phyloP scores from a whole-genome alignment of 2,113 vertebrate genomes.

The Tauraco erythrolophus region DNA sequence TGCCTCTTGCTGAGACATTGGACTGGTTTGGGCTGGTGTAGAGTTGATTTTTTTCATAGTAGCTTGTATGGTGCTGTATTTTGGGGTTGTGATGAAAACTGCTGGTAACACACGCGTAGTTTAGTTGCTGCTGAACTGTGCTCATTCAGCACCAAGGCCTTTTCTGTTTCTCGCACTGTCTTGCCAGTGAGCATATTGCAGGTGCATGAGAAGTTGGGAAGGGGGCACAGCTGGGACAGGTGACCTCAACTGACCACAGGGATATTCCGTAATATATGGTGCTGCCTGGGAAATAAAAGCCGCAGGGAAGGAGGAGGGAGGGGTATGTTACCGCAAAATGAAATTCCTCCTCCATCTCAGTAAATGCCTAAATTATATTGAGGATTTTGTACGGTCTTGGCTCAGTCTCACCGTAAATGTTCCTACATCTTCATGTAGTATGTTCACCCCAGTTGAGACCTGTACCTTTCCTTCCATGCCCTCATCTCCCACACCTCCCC shows the following conservation, averaged over 20 bases:
- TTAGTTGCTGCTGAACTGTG: rapidly evolving
- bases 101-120: rapidly evolving
- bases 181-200: rapidly evolving
- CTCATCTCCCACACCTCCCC: background rate
- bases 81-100: background rate
- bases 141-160: background rate
- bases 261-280: rapidly evolving
- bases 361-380: background rate
- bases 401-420: rapidly evolving
- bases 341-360: background rate
- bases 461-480: background rate
- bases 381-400: background rate
- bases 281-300: rapidly evolving
- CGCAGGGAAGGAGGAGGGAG: background rate
- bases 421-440: background rate
- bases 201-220: background rate
- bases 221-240: background rate
- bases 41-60: background rate
- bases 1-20: background rate
- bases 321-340: rapidly evolving
- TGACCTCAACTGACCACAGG: rapidly evolving
- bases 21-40: background rate
- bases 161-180: background rate
- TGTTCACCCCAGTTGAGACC: background rate
- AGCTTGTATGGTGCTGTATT: background rate